These are phyloP conservation scores for Anoplophora glabripennis DNA, from an alignment of 1,140 invertebrate genomes.

Conservation along the genomic window DNA sequence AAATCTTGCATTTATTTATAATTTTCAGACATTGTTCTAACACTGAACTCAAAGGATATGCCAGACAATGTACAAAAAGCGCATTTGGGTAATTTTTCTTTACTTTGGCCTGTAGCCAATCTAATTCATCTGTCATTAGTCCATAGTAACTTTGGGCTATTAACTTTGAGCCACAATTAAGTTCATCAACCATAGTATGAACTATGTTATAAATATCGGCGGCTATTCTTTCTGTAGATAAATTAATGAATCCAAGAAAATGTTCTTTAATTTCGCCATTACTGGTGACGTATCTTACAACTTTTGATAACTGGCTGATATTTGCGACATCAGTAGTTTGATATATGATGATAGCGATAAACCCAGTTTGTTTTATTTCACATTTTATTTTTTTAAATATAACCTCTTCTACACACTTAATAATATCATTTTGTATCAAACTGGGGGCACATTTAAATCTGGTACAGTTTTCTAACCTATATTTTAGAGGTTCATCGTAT, in stretches of 20 bases:
- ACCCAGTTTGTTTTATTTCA: too few species aligned
- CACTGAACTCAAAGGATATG: too few species aligned
- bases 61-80: too few species aligned
- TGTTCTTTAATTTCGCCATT: constrained; percentile 24
- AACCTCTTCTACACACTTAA: too few species aligned
- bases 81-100: background rate
- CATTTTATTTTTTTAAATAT: too few species aligned
- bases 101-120: constrained; percentile 4
- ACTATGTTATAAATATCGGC: constrained; percentile 11
- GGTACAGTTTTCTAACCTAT: too few species aligned
- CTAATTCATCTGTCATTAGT: constrained; percentile 20
- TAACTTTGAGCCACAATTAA: constrained; percentile 19
- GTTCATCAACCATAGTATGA: background rate
- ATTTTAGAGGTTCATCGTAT: too few species aligned
- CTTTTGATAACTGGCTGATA: too few species aligned
- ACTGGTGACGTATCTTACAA: background rate
- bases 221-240: constrained; percentile 24
- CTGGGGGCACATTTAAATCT: too few species aligned
- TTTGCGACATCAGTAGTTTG: too few species aligned
- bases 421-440: too few species aligned
- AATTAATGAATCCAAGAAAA: constrained; percentile 33
- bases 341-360: too few species aligned
- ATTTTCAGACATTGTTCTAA: background rate
- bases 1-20: constrained; percentile 16
- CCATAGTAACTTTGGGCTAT: constrained; percentile 22